Percentiles rank a stretch among this genome's conserved stretches.
These are phyloP conservation scores for Campoplex nolae DNA, from an alignment of 2,888 invertebrate genomes.

Conservation along the genomic window DNA sequence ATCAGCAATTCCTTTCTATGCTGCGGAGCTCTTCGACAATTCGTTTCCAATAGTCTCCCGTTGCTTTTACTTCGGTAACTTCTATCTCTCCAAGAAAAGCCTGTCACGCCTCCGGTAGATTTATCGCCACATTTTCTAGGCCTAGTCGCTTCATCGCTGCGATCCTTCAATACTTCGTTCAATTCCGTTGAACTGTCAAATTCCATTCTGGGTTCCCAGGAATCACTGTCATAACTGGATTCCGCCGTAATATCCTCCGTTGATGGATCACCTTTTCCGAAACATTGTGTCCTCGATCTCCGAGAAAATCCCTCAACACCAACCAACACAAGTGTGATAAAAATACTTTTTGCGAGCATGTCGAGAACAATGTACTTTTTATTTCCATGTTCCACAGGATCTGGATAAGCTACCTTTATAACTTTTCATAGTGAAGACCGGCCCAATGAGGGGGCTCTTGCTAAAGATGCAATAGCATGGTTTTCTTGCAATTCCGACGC, in stretches of 20 bases:
- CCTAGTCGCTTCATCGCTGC: background rate
- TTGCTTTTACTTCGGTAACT: slow-evolving; percentile 37
- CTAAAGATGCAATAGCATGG: slow-evolving; percentile 12
- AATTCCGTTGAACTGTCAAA: background rate
- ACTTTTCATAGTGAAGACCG: slow-evolving; percentile 35
- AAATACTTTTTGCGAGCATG: slow-evolving; percentile 36
- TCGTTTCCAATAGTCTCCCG: slow-evolving; percentile 45
- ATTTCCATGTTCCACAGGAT: slow-evolving; percentile 17
- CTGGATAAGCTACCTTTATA: slow-evolving; percentile 58
- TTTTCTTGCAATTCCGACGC: slow-evolving; percentile 51
- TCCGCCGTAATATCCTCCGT: background rate
- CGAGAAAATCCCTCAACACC: background rate
- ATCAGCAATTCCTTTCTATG: slow-evolving; percentile 52
- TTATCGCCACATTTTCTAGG: slow-evolving; percentile 26
- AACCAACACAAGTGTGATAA: slow-evolving; percentile 18
- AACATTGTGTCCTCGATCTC: background rate
- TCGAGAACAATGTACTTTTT: slow-evolving; percentile 16
- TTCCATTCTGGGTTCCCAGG: background rate
- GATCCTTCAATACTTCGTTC: slow-evolving; percentile 1
- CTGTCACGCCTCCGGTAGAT: slow-evolving; percentile 10
- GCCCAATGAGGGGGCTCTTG: slow-evolving; percentile 8
- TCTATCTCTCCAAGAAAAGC: slow-evolving; percentile 5
- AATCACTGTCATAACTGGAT: background rate
- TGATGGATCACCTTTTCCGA: background rate
- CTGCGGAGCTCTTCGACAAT: slow-evolving; percentile 49